Evolutionary conservation across 2,113 vertebrate genomes (phyloP), one percentile per base, ranked within the genome.

Genomic region (Sinocyclocheilus maitianheensis): DNA sequence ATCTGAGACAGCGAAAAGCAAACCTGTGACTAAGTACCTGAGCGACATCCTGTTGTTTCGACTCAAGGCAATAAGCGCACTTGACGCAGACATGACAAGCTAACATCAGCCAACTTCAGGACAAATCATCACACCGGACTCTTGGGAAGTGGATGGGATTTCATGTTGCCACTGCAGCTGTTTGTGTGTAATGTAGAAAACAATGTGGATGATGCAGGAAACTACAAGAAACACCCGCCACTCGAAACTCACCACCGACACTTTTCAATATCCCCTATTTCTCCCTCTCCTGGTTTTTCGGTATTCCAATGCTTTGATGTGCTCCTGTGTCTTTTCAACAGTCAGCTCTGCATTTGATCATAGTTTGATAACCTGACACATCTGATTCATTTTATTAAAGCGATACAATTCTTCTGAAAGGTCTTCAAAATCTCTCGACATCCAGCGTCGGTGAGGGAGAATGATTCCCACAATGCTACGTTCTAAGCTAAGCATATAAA

Each of bases 81-180:
- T 92, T 95, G 94, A 95, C 93, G 90, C 88, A 90, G 92, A 95
- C 93, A 94, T 95, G 94, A 95, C 94, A 94, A 92, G 93, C 91
- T 86, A 86, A 91, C 92, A 94, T 92, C 92, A 92, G 93, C 88
- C 92, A 94, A 94, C 92, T 93, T 93, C 93, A 91, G 94, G 93
- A 94, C 93, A 91, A 83, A 84, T 90, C 87, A 90, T 95, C 94
- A 92, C 93, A 91, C 91, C 71, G 91, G 94, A 93, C 92, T 87
- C 89, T 90, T 58, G 22, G 24, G 18, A 88, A 92, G 90, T 92
- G 92, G 92, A 93, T 91, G 84, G 90, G 48, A 89, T 92, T 93
- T 88, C 43, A 81, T 87, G 87, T 84, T 75, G 5, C 18, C 89
- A 87, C 89, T 30, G 22, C 78, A 46, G 10, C 9, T 92, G 90